These are phyloP conservation scores for Mungos mungo DNA, from an alignment of 2,113 vertebrate genomes.

Conservation along the genomic window DNA sequence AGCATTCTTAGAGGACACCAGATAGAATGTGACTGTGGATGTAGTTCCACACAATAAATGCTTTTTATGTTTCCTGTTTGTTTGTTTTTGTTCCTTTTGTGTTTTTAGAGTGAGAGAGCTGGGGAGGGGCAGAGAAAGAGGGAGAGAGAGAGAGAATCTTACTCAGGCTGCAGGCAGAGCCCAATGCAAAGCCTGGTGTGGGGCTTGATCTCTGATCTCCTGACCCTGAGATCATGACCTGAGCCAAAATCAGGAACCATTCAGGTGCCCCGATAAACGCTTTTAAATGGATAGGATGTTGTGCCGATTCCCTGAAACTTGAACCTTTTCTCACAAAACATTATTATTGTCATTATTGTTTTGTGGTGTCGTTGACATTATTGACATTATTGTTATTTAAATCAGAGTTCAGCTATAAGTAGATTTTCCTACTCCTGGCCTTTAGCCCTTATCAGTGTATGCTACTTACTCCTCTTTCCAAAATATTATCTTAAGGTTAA, in stretches of 20 bases:
- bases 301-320: not conserved
- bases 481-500: conserved; percentile 2
- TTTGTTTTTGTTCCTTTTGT: too few species aligned
- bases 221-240: too few species aligned
- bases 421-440: not conserved
- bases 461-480: not conserved
- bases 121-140: too few species aligned
- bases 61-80: not conserved
- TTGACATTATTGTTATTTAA: not conserved
- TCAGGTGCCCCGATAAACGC: not conserved
- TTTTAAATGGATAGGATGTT: not conserved
- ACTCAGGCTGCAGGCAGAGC: too few species aligned
- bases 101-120: too few species aligned
- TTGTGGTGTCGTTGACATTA: not conserved
- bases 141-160: too few species aligned
- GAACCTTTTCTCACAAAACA: not conserved
- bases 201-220: too few species aligned
- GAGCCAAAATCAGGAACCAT: too few species aligned
- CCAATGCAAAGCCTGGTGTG: too few species aligned
- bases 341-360: not conserved
- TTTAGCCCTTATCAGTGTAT: not conserved
- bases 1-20: not conserved
- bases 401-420: not conserved
- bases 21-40: not conserved
- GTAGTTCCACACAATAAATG: not conserved